Percentiles rank a stretch among this genome's conserved stretches.
phyloP scores from a whole-genome alignment of 2,888 invertebrate species.

The Parnassius glacialis region DNA sequence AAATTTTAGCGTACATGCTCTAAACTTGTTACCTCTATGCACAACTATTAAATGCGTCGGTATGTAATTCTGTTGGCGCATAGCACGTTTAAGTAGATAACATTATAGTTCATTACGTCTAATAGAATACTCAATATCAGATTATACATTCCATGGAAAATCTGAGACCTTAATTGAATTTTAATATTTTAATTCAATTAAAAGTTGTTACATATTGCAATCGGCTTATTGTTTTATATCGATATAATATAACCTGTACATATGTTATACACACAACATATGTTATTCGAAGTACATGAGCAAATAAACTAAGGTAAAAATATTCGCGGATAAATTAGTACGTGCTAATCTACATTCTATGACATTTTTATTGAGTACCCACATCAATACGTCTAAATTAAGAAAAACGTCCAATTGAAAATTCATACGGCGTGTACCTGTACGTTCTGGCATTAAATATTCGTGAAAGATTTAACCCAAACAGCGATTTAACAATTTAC shows the following conservation, averaged over 20 bases:
- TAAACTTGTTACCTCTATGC: slow-evolving; percentile 75
- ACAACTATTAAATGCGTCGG: slow-evolving; percentile 55
- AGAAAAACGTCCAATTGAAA: slow-evolving; percentile 59
- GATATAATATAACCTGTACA: slow-evolving; percentile 1
- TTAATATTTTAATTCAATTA: slow-evolving; percentile 19
- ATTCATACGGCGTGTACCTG: slow-evolving; percentile 54
- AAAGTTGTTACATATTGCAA: not conserved
- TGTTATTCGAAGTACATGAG: slow-evolving; percentile 1
- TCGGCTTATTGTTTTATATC: slow-evolving; percentile 10
- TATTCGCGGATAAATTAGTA: slow-evolving; percentile 39
- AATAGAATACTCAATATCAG: slow-evolving; percentile 10
- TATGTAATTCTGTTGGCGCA: slow-evolving; percentile 45
- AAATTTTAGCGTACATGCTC: slow-evolving; percentile 77
- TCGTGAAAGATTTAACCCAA: slow-evolving; percentile 59
- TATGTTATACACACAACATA: not conserved
- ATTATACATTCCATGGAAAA: slow-evolving; percentile 15
- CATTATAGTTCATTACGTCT: slow-evolving; percentile 15
- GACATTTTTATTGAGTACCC: slow-evolving; percentile 51
- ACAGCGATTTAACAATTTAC: slow-evolving; percentile 56
- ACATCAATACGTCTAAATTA: slow-evolving; percentile 38
- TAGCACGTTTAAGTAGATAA: slow-evolving; percentile 11
- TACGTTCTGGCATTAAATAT: slow-evolving; percentile 59
- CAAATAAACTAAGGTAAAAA: slow-evolving; percentile 20
- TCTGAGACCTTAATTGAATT: slow-evolving; percentile 19
- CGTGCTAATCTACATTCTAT: slow-evolving; percentile 42